Evolutionary conservation across 2,888 invertebrate species (phyloP), one percentile per base, ranked within the genome.

Genomic region (Gastrophysa polygoni): DNA sequence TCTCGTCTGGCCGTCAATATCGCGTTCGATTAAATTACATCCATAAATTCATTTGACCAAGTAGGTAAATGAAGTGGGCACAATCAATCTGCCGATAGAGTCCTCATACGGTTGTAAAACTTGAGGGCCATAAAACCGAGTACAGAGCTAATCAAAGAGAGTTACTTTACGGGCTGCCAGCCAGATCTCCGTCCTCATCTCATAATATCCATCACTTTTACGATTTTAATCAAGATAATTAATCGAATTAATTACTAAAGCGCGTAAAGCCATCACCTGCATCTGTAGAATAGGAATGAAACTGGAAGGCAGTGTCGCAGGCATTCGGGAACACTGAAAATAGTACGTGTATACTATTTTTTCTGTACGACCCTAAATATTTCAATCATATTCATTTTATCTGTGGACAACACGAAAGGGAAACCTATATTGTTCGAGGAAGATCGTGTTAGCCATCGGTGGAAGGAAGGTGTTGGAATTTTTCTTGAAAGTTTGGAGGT

Each of bases 81-180:
- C 2, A 38, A 38, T 38, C 38, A 38, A 38, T 38, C 38, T 38
- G 14, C 14, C 1, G 14, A 38, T 38, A 14, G 38, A 7, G 38
- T 38, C 38, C 38, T 38, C 10, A 11, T n/a, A n/a, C 14, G 38
- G 38, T 14, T 38, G 38, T 38, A 38, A 38, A 38, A 38, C 38
- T n/a, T 38, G 14, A 14, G 14, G 38, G 38, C 32, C 57, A 57
- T 47, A 47, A 57, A 57, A 57, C 29, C 28, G 29, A 47, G 32
- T 52, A 38, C 57, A 47, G 28, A 57, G 57, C 29, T 38, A 57
- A 57, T 57, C 47, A 57, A 57, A 47, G 24, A 57, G 17, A 29
- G 57, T 57, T 57, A 47, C 21, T 47, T 14, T 38, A 14, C 38
- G 11, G 10, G n/a, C 14, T 38, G 11, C 32, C 11, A 11, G 32